Percentiles rank a stretch among this genome's conserved stretches.
Conservation (phyloP, 2,113 vertebrate genomes). For the Azemiops feae region DNA sequence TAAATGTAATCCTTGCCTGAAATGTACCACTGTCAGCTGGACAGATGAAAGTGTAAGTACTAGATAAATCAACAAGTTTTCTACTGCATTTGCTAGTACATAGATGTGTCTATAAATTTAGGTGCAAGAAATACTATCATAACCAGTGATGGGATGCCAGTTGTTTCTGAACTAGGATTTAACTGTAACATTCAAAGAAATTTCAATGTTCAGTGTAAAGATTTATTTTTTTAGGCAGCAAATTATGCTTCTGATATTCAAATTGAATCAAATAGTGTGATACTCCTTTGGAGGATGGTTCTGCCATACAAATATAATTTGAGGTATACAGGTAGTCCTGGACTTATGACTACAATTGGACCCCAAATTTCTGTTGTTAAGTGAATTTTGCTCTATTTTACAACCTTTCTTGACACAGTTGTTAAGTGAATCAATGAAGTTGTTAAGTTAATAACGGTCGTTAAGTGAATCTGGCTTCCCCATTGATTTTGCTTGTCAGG, state of each 20-base stretch:
- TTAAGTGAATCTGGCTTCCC: neutral
- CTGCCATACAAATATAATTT: conserved; percentile 23
- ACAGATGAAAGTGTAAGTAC: neutral
- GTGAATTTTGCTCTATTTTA: neutral
- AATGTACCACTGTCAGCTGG: neutral
- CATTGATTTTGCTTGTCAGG: neutral
- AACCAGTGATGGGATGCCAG: neutral
- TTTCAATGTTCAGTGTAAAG: neutral
- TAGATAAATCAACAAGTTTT: neutral
- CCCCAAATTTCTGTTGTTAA: neutral
- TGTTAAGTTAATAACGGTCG: too few species aligned
- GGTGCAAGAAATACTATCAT: neutral
- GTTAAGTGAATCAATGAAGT: too few species aligned
- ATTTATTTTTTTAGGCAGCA: conserved; percentile 15
- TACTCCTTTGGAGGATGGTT: neutral
- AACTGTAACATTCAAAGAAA: neutral
- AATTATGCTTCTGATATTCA: conserved; percentile 3
- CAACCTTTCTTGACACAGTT: neutral
- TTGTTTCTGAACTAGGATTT: neutral
- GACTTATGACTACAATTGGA: neutral
- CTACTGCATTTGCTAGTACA: neutral
- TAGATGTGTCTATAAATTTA: neutral
- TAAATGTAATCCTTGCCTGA: neutral
- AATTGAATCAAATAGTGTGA: conserved; percentile 26
- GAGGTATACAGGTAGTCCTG: too few species aligned